Evolutionary conservation across 2,113 vertebrate genomes (phyloP).

Genomic region (Ophthalmotilapia sp.): DNA sequence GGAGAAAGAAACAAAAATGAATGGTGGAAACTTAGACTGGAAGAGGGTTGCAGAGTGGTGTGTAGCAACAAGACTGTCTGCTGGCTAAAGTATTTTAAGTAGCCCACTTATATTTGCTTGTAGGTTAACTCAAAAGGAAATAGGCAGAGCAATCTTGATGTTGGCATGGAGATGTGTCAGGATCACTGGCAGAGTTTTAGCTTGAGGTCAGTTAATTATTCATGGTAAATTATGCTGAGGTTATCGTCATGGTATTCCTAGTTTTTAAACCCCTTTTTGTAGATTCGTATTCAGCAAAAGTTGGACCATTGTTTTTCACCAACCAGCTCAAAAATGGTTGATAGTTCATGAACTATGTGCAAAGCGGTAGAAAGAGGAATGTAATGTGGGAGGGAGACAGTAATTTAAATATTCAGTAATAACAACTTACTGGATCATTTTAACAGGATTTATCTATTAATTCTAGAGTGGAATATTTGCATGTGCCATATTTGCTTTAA

Average conservation of each 20-base stretch:
- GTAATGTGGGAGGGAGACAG: background rate
- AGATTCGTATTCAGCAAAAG: background rate
- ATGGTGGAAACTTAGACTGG: background rate
- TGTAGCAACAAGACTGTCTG: background rate
- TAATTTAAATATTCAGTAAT: background rate
- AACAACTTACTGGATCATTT: background rate
- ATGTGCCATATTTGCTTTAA: background rate
- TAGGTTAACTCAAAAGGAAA: background rate
- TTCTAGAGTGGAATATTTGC: background rate
- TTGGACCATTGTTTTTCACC: background rate
- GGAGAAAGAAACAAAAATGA: background rate
- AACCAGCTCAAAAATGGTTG: background rate
- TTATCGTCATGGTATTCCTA: background rate
- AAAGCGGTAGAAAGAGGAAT: background rate
- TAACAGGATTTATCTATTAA: background rate
- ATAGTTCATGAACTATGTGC: background rate
- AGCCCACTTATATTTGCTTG: background rate
- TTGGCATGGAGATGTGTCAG: background rate
- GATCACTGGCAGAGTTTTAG: background rate
- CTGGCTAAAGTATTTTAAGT: background rate
- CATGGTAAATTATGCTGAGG: background rate
- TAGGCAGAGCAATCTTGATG: background rate
- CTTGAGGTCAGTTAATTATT: background rate
- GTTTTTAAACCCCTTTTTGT: background rate
- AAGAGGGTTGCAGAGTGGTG: background rate